phyloP scores from a whole-genome alignment of 2,888 invertebrate species.

The Orchesellides sinensis region DNA sequence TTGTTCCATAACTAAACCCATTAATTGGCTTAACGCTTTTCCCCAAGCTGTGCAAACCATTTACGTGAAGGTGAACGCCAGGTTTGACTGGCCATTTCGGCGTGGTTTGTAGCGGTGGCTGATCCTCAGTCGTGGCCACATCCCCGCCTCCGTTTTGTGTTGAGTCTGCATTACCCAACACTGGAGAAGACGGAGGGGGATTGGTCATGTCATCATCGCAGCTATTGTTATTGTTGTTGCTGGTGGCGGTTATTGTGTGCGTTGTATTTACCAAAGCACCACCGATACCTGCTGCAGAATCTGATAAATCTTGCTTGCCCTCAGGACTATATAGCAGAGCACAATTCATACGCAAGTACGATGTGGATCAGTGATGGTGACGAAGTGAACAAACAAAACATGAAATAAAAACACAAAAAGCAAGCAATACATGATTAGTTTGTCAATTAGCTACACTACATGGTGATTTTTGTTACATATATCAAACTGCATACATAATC shows the following conservation, averaged over 20 bases:
- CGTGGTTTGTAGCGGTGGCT: conserved; percentile 59
- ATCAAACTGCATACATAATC: too few species aligned
- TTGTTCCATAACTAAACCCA: conserved; percentile 75
- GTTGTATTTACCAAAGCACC: conserved; percentile 50
- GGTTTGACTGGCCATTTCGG: conserved; percentile 92
- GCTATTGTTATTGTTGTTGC: conserved; percentile 48
- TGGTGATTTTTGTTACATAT: too few species aligned
- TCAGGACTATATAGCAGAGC: conserved; percentile 70
- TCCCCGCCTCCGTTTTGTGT: conserved; percentile 34
- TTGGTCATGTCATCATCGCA: conserved; percentile 31
- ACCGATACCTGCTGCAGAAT: conserved; percentile 60
- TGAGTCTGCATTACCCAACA: conserved; percentile 20
- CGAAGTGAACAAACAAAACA: conserved; percentile 61
- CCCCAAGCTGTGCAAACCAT: conserved; percentile 85
- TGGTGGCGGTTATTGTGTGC: conserved; percentile 46
- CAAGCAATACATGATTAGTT: conserved; percentile 29
- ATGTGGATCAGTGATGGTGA: conserved; percentile 27
- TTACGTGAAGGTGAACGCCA: conserved; percentile 91
- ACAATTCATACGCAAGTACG: conserved; percentile 10
- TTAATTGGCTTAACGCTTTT: conserved; percentile 74
- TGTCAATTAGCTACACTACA: too few species aligned
- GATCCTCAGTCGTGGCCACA: conserved; percentile 20
- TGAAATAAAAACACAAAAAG: conserved; percentile 60
- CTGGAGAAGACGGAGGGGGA: conserved; percentile 38
- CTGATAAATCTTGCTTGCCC: conserved; percentile 72